Base-by-base conservation (phyloP, 2,797 vertebrate genomes). In the Perodicticus potto region DNA sequence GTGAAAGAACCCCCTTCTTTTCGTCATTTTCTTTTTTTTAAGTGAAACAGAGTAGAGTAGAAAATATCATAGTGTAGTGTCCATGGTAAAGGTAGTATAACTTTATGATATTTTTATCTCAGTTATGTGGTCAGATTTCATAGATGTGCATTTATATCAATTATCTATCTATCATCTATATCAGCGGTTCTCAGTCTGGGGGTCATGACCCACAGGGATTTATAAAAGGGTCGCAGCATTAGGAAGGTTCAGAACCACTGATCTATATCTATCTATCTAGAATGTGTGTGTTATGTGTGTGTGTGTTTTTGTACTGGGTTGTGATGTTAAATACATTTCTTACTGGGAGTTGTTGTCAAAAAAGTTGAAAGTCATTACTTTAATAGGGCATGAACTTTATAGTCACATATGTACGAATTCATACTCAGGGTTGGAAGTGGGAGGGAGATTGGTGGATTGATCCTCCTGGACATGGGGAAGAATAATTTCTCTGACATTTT, bases 401-500 rank as follows among this genome's bases (percentile, higher is more conserved):
- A 78, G 74, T 96, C 25, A 73, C 14, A 84, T 32, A 91, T 69
- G 57, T 83, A 1, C 88, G 32, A 25, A 86, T 55, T 84, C 25
- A 5, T 61, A 81, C 32, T 53, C 49, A 89, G 37, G 2, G 27
- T n/a, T 95, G 23, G 43, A 91, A 16, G 23, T 91, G n/a, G 29
- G 34, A 89, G 59, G 13, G 70, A 74, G 19, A 55, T 81, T 55
- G 22, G 53, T 94, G 23, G 40, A 83, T 8, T 34, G 45, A 77
- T 90, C 14, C 29, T 72, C 22, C 32, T 16, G 27, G 25, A 11
- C 3, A 92, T 17, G 45, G 5, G 80, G 22, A 95, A 34, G 55
- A 97, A 89, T 89, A 76, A 95, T 77, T 94, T 96, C 40, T 94
- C 78, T 93, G 67, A 73, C 2, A 84, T 93, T 3, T 78, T 91